Conservation (phyloP, 2,888 invertebrate genomes). For the Acleris holmiana region DNA sequence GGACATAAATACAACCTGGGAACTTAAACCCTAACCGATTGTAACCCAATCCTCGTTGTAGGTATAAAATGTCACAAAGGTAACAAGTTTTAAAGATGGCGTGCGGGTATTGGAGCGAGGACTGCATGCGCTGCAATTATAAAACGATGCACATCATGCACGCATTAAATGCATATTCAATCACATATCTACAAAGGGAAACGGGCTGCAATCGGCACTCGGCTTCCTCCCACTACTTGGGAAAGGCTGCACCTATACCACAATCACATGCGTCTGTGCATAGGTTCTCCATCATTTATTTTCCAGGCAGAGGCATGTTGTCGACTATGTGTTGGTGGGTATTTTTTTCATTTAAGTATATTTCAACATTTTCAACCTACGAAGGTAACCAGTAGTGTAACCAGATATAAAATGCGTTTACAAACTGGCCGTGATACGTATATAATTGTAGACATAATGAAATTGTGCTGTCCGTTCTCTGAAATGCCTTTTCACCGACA, state of each 20-base stretch:
- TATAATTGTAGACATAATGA: too few relatives aligned
- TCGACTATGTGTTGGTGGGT: too few relatives aligned
- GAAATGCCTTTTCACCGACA: too few relatives aligned
- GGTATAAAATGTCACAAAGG: slow-evolving; percentile 1
- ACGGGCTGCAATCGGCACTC: slow-evolving; percentile 1
- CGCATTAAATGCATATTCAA: slow-evolving; percentile 3
- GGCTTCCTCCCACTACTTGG: background rate
- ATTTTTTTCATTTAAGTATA: too few relatives aligned
- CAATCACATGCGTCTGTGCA: background rate
- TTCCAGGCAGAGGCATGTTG: background rate
- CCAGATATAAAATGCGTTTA: too few relatives aligned
- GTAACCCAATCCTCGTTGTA: background rate
- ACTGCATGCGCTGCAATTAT: background rate
- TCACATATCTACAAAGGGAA: slow-evolving; percentile 5
- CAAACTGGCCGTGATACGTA: too few relatives aligned
- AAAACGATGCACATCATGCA: slow-evolving; percentile 4
- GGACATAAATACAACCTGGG: background rate
- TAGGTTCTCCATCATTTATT: background rate
- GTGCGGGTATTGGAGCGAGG: slow-evolving; percentile 1
- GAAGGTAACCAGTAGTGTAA: too few relatives aligned
- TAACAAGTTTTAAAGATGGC: background rate
- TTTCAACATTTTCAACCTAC: too few relatives aligned
- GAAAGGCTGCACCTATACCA: slow-evolving; percentile 1
- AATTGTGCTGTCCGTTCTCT: too few relatives aligned
- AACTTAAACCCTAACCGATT: background rate